Percentiles rank a stretch among this genome's conserved stretches.
phyloP scores from a whole-genome alignment of 2,113 vertebrate genomes.

The Chionodraco myersi region DNA sequence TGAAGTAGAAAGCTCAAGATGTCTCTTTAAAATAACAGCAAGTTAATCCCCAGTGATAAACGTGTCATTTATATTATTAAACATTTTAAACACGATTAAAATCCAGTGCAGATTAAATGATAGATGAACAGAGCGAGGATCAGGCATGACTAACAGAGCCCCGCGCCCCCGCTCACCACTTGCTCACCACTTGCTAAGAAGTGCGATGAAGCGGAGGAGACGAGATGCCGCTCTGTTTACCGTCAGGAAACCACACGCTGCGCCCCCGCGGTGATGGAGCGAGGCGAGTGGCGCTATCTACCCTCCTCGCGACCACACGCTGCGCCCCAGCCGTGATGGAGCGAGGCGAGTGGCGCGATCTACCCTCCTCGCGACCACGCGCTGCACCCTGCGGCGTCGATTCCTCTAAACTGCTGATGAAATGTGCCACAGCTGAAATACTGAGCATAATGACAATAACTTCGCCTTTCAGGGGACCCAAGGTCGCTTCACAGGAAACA shows the following conservation, averaged over 20 bases:
- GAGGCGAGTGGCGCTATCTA: background rate
- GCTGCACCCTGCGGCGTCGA: fast-evolving
- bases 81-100: background rate
- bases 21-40: too few species aligned
- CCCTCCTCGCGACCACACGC: conserved; percentile 26
- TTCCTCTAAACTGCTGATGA: background rate
- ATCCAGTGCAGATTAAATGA: background rate
- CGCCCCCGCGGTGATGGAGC: background rate
- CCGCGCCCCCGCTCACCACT: conserved; percentile 35
- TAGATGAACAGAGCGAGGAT: background rate
- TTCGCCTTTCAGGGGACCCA: too few species aligned
- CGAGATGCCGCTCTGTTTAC: conserved; percentile 10
- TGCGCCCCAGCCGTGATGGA: background rate
- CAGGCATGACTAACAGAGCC: background rate
- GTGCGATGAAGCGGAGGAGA: background rate
- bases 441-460: background rate
- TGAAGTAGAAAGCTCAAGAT: too few species aligned
- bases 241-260: conserved; percentile 54
- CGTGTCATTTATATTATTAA: background rate
- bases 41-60: background rate
- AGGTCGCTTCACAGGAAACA: too few species aligned
- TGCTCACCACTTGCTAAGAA: conserved; percentile 29
- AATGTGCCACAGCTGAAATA: too few species aligned
- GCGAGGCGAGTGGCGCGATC: background rate
- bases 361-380: too few species aligned